Evolutionary conservation across 1,140 invertebrate genomes (phyloP).

Genomic region (Papilio aristodemus): DNA sequence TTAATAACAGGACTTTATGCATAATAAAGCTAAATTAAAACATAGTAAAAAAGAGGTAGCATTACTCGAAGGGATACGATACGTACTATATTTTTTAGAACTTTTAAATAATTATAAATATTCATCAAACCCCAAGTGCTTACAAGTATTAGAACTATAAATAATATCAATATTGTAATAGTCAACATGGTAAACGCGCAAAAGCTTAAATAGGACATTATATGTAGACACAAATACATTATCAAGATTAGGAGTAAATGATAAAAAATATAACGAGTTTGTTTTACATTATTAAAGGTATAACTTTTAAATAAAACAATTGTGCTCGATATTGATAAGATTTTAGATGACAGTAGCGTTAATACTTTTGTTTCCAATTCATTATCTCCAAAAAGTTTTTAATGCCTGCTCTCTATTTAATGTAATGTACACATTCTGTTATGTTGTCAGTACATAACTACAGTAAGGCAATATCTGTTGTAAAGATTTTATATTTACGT

Average conservation of each 20-base stretch:
- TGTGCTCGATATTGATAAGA: constrained; percentile 30
- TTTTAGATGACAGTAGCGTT: constrained; percentile 3
- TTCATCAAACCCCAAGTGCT: constrained; percentile 44
- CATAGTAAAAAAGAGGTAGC: constrained; percentile 56
- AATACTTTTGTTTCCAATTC: constrained; percentile 12
- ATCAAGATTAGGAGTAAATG: constrained; percentile 63
- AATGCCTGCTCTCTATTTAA: constrained; percentile 7
- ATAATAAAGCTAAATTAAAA: constrained; percentile 52
- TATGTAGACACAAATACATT: constrained; percentile 49
- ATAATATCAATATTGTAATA: constrained; percentile 66
- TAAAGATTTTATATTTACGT: constrained; percentile 64
- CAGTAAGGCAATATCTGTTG: constrained; percentile 69
- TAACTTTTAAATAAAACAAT: constrained; percentile 39
- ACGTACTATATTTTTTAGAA: constrained; percentile 4
- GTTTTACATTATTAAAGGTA: constrained; percentile 45
- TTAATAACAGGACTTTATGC: constrained; percentile 46
- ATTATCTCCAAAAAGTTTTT: not conserved
- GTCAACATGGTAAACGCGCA: constrained; percentile 77
- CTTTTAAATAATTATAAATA: constrained; percentile 5
- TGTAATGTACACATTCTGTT: constrained; percentile 30
- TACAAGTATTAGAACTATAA: constrained; percentile 52
- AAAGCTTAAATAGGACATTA: constrained; percentile 64
- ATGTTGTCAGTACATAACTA: constrained; percentile 56
- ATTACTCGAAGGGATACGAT: constrained; percentile 43
- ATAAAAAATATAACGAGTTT: constrained; percentile 70